Conservation (phyloP, 23 tunicate species). For the Ciona savignyi region DNA sequence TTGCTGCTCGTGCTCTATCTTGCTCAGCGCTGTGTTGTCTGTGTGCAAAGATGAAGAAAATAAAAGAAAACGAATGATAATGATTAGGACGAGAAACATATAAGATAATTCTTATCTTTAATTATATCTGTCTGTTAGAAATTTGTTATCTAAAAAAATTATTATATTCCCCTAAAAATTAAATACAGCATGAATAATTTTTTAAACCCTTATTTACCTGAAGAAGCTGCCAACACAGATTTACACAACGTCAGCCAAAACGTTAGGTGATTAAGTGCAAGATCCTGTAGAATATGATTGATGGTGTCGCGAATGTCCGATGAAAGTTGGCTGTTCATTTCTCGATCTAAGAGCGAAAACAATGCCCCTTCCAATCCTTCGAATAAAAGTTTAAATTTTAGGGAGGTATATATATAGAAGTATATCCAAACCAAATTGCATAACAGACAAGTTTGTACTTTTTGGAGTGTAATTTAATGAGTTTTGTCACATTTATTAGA, state of each 20-base stretch:
- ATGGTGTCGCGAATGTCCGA: slow-evolving; percentile 69
- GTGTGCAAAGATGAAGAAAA: neutral
- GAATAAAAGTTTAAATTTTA: neutral
- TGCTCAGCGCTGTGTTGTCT: slow-evolving; percentile 21
- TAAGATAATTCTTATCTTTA: no score
- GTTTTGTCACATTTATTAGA: no score
- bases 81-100: no score
- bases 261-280: slow-evolving; percentile 49
- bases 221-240: slow-evolving; percentile 89
- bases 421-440: no score
- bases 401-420: no score
- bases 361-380: slow-evolving; percentile 91
- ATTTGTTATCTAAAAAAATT: no score
- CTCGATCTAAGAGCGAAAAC: slow-evolving; percentile 77
- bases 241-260: slow-evolving; percentile 84
- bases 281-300: slow-evolving; percentile 67
- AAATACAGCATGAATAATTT: neutral
- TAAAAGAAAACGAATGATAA: no score
- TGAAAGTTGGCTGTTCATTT: slow-evolving; percentile 34
- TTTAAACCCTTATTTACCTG: slow-evolving; percentile 25
- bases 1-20: slow-evolving; percentile 48
- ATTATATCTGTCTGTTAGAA: no score
- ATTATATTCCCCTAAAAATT: no score
- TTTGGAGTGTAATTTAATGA: no score
- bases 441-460: no score